Evolutionary conservation across 2,888 invertebrate species (phyloP), one percentile per base, ranked within the genome.

Genomic region (Allolobophora icterica): DNA sequence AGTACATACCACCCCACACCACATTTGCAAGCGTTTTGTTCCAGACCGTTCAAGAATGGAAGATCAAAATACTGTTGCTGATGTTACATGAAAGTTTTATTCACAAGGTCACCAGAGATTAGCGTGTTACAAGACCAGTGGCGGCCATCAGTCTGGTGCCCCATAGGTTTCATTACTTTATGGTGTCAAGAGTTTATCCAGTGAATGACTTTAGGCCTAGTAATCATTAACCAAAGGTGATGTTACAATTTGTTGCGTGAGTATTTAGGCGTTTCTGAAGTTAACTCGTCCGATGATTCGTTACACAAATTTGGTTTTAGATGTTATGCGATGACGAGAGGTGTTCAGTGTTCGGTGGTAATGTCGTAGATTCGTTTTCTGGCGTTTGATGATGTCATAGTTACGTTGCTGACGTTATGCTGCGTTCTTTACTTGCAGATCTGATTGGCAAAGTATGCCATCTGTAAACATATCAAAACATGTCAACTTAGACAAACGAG

Each of bases 391-490:
- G 71, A 71, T 71, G 71, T 71, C 71, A 17, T n/a, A 71, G n/a
- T 71, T 71, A n/a, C 71, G 71, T 71, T 71, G n/a, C 71, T 71
- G 71, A 71, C n/a, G 71, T 71, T n/a, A 71, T n/a, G 71, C n/a
- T 1, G 71, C 71, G n/a, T 71, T 71, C 71, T 71, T 71, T 71
- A 71, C 71, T 71, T 71, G 71, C 71, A 71, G 71, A 71, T 71
- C n/a, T 71, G 71, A n/a, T 71, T 71, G 71, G 71, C 71, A 71
- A 71, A 71, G 71, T 71, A 71, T n/a, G 71, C 71, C 71, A 71
- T 71, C 71, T 71, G 71, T n/a, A 71, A 71, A 71, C 71, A 71
- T 13, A 71, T 24, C 8, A 30, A 2, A 4, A 71, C 2, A 71
- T 6, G 30, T n/a, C 71, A 30, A 71, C 13, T 71, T n/a, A 71